Base-by-base conservation (phyloP, 2,888 invertebrate species). In the Acanthosepion esculentum region DNA sequence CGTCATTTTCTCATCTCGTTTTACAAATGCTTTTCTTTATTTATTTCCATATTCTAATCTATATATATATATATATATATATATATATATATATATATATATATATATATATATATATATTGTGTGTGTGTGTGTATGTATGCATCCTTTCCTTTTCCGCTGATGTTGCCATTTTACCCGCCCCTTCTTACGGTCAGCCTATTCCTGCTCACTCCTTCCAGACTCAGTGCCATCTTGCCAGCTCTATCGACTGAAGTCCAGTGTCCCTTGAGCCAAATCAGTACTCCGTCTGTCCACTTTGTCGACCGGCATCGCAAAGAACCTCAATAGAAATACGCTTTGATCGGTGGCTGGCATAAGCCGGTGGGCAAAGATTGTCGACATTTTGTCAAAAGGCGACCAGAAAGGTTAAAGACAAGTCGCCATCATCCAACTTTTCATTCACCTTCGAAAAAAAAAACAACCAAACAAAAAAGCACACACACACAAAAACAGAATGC, bases 361-460 rank as follows among this genome's bases (percentile, higher is more conserved):
- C 78, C 78, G 29, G 8, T 78, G 78, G 78, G 78, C 78, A 78
- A 78, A 78, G 78, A 78, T 78, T 78, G n/a, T 78, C 78, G 78
- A 78, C 78, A 78, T 78, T 78, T 78, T n/a, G 78, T 78, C 78
- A n/a, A 78, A n/a, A 78, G 78, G 10, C 78, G 78, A n/a, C 78
- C 78, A 78, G n/a, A 78, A 78, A 78, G 78, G 78, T 78, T n/a
- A 78, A 78, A 78, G 78, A 78, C 78, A n/a, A 78, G 78, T n/a
- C n/a, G 29, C 78, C n/a, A n/a, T 78, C 78, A n/a, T 1, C 29
- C 78, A n/a, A 78, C 29, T 78, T 78, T 78, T 8, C n/a, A n/a
- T 78, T n/a, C n/a, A 78, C n/a, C 78, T 6, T 12, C 78, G n/a
- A 29, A 78, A 78, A 78, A 78, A 41, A 64, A 20, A 20, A 64